Base-by-base conservation (phyloP, 1,140 invertebrate species). In the Trichonephila clavata region DNA sequence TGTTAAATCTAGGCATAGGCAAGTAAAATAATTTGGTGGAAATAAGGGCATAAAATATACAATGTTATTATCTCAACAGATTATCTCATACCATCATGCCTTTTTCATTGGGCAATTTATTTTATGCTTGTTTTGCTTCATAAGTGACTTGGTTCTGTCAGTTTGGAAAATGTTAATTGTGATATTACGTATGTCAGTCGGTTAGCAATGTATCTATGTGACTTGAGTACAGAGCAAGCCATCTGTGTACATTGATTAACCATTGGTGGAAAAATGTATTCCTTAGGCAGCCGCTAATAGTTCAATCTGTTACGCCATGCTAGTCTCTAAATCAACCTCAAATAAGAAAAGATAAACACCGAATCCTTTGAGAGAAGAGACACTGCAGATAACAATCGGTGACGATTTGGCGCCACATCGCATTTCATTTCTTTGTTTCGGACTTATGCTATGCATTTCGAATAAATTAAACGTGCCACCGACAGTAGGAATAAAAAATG, bases 321-420 rank as follows among this genome's bases (percentile, higher is more conserved):
- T 65, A 71, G 50, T 50, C 32, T 13, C 86, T 71, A 68, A 89
- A 89, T 89, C 86, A 89, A 89, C 65, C 63, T 68, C 63, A 89
- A 89, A 89, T 89, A 89, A 89, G 50, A 63, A 71, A 89, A 89
- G 63, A 20, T 39, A 68, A 43, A 57, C 32, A 68, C 21, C 63
- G 43, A 71, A 43, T 89, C 39, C 43, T 39, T 68, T 20, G 43
- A 68, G 39, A 27, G 6, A 57, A 6, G 21, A 16, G 20, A 57
- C 18, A 39, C 57, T 84, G n/a, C 18, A 84, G 81, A 84, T 84
- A 84, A 59, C 43, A 84, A 84, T 57, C 81, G 81, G 81, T 84
- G 81, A 59, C 57, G 57, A 59, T 84, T 84, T 84, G 81, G 57
- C 81, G 81, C 43, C 81, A 84, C 8, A 59, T 10, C 81, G 10